Evolutionary conservation across 2,797 vertebrate species (phyloP).

Genomic region (Rachycentron canadum): DNA sequence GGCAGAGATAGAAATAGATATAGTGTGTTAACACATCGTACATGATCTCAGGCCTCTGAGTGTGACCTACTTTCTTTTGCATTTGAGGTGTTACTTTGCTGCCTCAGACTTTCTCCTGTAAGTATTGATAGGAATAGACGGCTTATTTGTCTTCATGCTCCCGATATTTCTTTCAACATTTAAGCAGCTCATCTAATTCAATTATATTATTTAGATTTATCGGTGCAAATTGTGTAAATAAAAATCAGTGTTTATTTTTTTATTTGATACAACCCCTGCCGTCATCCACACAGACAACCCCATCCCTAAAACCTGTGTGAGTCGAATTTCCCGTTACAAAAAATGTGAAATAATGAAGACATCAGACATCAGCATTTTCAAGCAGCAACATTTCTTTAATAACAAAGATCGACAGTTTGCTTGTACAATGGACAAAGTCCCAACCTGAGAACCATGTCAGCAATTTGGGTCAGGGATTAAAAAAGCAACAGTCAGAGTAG

Average conservation of each 20-base stretch:
- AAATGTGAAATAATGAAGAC: conserved; percentile 11
- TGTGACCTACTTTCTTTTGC: conserved; percentile 58
- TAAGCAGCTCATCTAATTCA: background rate
- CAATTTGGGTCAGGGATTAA: conserved; percentile 41
- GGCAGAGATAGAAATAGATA: conserved; percentile 57
- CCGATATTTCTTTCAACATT: background rate
- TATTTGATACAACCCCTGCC: no score
- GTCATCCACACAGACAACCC: background rate
- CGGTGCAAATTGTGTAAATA: conserved; percentile 1
- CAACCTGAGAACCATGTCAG: conserved; percentile 15
- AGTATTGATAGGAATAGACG: conserved; percentile 26
- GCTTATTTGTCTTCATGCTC: conserved; percentile 37
- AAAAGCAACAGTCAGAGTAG: conserved; percentile 14
- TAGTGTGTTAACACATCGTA: conserved; percentile 30
- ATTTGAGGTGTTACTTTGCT: conserved; percentile 49
- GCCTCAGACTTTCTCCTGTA: conserved; percentile 18
- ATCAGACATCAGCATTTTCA: background rate
- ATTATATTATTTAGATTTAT: no score
- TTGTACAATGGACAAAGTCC: background rate
- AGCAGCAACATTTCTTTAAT: conserved; percentile 51
- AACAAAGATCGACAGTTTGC: conserved; percentile 12
- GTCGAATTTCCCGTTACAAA: background rate
- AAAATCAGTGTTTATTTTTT: conserved; percentile 33
- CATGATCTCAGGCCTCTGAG: conserved; percentile 34
- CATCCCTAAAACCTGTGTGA: no score